These are phyloP conservation scores for Umimayanthus chanpuru DNA, from an alignment of 92 coral and sea anemone genomes.

Conservation along the genomic window DNA sequence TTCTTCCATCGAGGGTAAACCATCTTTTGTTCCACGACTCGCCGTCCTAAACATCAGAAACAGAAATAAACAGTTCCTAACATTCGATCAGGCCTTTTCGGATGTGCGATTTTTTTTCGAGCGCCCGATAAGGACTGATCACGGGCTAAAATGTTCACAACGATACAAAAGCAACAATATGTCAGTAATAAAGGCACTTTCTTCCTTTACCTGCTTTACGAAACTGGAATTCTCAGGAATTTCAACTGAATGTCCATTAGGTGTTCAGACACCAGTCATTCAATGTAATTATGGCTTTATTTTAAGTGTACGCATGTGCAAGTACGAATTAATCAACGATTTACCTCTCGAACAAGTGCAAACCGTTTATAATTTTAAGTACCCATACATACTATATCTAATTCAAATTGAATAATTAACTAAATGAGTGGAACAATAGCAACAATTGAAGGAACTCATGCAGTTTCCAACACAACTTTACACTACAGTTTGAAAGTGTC, in stretches of 20 bases:
- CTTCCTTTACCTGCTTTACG: background rate
- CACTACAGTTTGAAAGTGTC: too few relatives aligned
- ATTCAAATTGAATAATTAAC: too few relatives aligned
- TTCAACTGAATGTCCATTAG: background rate
- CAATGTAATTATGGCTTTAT: background rate
- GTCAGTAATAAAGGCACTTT: background rate
- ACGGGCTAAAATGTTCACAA: too few relatives aligned
- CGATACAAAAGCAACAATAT: too few relatives aligned
- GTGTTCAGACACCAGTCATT: background rate
- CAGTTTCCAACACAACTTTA: background rate
- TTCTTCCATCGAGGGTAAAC: constrained; percentile 83
- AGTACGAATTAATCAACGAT: too few relatives aligned
- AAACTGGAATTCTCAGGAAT: background rate
- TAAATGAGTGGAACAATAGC: background rate
- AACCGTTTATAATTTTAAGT: too few relatives aligned
- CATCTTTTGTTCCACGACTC: constrained; percentile 82
- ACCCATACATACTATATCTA: too few relatives aligned
- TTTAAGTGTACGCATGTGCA: too few relatives aligned
- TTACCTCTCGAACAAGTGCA: too few relatives aligned
- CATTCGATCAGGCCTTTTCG: background rate
- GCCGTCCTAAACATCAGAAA: constrained; percentile 47
- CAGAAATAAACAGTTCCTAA: background rate
- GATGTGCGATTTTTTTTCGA: background rate
- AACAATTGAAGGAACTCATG: background rate
- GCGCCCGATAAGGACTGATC: too few relatives aligned